A percentile compares a stretch with the other conserved stretches of the same genome.
Evolutionary conservation across 1,140 invertebrate species (phyloP).

Genomic region (Chironomus tepperi): DNA sequence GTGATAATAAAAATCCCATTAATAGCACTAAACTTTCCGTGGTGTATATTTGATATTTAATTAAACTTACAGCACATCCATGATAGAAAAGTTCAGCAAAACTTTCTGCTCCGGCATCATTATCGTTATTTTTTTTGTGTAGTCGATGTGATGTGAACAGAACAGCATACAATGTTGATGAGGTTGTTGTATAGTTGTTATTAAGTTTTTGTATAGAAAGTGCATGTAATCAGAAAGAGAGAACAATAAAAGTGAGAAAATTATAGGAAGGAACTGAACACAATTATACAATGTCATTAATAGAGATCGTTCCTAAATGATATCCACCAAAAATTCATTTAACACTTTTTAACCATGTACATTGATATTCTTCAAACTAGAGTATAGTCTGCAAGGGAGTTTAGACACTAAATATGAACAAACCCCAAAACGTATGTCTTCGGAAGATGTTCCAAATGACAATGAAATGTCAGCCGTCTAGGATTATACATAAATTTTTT

Average conservation of each 20-base stretch:
- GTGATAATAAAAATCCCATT: slow-evolving; percentile 21
- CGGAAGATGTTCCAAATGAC: too few relatives aligned
- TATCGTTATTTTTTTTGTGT: neutral
- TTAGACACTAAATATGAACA: too few relatives aligned
- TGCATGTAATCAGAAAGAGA: slow-evolving; percentile 11
- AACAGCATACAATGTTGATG: neutral
- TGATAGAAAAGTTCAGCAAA: slow-evolving; percentile 23
- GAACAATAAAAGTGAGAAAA: neutral
- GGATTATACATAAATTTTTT: too few relatives aligned
- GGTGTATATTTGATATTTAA: slow-evolving; percentile 23
- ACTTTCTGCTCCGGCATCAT: neutral
- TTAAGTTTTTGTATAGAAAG: neutral
- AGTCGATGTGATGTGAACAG: too few relatives aligned
- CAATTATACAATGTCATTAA: neutral
- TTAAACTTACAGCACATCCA: slow-evolving; percentile 19
- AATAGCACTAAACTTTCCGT: slow-evolving; percentile 11
- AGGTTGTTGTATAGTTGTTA: neutral
- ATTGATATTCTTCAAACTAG: too few relatives aligned
- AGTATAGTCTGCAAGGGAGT: too few relatives aligned
- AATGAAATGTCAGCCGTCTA: too few relatives aligned
- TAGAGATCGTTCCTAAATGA: too few relatives aligned
- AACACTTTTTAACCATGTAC: too few relatives aligned
- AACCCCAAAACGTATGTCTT: too few relatives aligned
- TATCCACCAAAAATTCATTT: too few relatives aligned
- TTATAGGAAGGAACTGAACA: neutral